Evolutionary conservation across 2,113 vertebrate genomes (phyloP), one percentile per base, ranked within the genome.

Genomic region (Rallus limicola): DNA sequence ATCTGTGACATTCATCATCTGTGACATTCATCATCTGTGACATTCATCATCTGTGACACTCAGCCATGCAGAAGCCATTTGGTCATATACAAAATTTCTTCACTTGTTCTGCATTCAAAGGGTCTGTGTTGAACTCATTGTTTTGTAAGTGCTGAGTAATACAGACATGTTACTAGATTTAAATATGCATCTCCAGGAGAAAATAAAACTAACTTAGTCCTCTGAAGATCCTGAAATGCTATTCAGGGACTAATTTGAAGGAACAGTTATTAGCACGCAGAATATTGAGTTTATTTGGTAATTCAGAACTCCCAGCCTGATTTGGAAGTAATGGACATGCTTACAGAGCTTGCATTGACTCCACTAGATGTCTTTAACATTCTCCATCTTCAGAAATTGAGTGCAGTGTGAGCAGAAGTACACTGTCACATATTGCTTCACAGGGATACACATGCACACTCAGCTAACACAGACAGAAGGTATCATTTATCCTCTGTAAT

Each of bases 41-140:
- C 92, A 94, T 86, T 86, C 72, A 94, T 92, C 62, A 82, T 52
- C 74, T 85, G 93, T 72, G 86, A 95, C 84, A 85, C 65, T 82
- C 80, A 96, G 53, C 58, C 76, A 72, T 58, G 62, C 80, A 89
- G 86, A 90, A 79, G 58, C 74, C 83, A 75, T 71, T 92, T 13
- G 1, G 72, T 46, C 68, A 79, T 20, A 84, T 28, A 86, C 56
- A 92, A 91, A 80, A 75, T 17, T 48, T 90, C 79, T 90, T 77
- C 83, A 42, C 90, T 92, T 7, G 3, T 88, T 26, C 8, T 53
- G 46, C 46, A 67, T 76, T 91, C 69, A 78, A 50, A 82, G 23
- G 74, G 17, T 13, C 38, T 78, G 16, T 63, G 68, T 72, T 92
- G 62, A 91, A 71, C 58, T 80, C 64, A 64, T 16, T 86, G 84